Conservation (phyloP, 2,113 vertebrate species). For the Cololabis saira region DNA sequence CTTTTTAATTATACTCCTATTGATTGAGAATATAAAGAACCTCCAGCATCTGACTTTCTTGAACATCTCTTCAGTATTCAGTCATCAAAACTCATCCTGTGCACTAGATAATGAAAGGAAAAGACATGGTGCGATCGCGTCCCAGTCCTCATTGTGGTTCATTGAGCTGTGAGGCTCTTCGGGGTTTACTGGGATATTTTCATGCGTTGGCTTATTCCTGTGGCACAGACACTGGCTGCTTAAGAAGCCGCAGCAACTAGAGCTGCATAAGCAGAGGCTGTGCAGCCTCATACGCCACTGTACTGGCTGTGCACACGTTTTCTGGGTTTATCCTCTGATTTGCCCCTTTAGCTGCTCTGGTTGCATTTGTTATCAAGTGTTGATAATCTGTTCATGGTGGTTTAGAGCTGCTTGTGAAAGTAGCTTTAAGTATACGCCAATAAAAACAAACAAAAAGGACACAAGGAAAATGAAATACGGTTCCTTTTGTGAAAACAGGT, state of each 20-base stretch:
- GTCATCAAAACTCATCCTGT: conserved; percentile 5
- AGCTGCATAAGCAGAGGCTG: neutral
- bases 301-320: neutral
- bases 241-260: neutral
- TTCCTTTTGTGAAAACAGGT: no score
- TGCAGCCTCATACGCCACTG: neutral
- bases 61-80: conserved; percentile 7
- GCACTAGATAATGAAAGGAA: conserved; percentile 9
- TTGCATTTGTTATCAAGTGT: no score
- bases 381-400: no score
- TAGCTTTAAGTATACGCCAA: no score
- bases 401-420: no score
- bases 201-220: neutral
- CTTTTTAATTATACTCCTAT: neutral
- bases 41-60: conserved; percentile 15
- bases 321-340: no score
- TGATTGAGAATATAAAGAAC: conserved; percentile 18
- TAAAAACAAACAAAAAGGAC: no score
- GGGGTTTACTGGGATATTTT: conserved; percentile 6
- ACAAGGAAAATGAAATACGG: no score
- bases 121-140: neutral
- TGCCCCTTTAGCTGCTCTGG: no score
- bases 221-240: neutral
- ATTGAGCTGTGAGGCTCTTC: conserved; percentile 19
- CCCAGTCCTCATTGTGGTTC: conserved; percentile 14